A percentile compares a stretch with the other conserved stretches of the same genome.
phyloP scores from a whole-genome alignment of 53 echinoderm and acorn worm species.

The Antedon mediterranea region DNA sequence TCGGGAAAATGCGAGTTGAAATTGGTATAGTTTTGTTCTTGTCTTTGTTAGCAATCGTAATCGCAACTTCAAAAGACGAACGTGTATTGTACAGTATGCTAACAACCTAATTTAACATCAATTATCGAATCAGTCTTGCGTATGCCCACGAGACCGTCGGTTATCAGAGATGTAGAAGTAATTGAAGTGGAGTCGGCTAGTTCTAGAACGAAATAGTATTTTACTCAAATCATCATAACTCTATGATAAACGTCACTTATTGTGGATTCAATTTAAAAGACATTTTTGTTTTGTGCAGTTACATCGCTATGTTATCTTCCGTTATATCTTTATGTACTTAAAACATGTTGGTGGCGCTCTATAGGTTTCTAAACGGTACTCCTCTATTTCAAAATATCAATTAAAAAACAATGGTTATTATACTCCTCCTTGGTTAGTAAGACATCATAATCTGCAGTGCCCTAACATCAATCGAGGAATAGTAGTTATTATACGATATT shows the following conservation, averaged over 20 bases:
- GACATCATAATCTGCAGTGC: too few relatives aligned
- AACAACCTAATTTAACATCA: background rate
- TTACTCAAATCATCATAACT: background rate
- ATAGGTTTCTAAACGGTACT: too few relatives aligned
- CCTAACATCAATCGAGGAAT: too few relatives aligned
- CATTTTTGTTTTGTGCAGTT: background rate
- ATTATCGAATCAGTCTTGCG: background rate
- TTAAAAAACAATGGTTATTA: too few relatives aligned
- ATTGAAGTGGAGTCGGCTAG: background rate
- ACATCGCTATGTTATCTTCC: background rate
- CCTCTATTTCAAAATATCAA: too few relatives aligned
- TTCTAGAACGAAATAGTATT: background rate
- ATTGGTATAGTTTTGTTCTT: background rate
- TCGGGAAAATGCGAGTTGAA: background rate
- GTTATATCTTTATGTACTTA: too few relatives aligned
- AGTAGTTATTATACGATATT: too few relatives aligned
- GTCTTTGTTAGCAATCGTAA: background rate
- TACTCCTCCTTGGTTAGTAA: too few relatives aligned
- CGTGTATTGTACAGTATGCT: background rate
- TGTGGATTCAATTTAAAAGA: background rate
- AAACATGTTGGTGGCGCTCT: too few relatives aligned
- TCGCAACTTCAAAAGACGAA: background rate
- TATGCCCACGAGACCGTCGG: background rate
- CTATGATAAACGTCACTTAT: constrained; percentile 1
- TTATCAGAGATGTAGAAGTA: background rate